Evolutionary conservation across 2,797 vertebrate species (phyloP).

Genomic region (Pygocentrus nattereri): DNA sequence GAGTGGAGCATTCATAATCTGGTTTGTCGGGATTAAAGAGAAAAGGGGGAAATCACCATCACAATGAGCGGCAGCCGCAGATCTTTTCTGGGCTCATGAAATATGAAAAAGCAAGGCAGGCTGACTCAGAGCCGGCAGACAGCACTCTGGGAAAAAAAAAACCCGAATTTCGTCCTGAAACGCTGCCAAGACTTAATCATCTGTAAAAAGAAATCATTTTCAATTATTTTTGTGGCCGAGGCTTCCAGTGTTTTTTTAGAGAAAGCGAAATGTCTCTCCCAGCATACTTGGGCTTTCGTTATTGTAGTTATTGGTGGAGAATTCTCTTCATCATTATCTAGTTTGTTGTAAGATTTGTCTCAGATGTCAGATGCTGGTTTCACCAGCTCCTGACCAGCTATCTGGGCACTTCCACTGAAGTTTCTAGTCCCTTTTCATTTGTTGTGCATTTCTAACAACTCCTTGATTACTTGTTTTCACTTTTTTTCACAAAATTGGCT

Average conservation of each 20-base stretch:
- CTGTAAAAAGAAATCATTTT: conserved; percentile 56
- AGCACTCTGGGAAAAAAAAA: conserved; percentile 5
- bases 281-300: background rate
- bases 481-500: no score
- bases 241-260: conserved; percentile 5
- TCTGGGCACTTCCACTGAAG: background rate
- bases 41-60: conserved; percentile 67
- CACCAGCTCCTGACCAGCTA: background rate
- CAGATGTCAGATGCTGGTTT: background rate
- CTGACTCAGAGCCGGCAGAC: conserved; percentile 46
- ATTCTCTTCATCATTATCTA: background rate
- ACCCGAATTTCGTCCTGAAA: conserved; percentile 53
- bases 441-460: no score
- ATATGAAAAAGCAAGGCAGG: conserved; percentile 58
- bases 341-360: background rate
- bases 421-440: no score
- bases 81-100: conserved; percentile 62
- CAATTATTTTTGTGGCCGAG: conserved; percentile 50
- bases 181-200: conserved; percentile 56
- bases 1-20: conserved; percentile 67
- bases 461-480: no score
- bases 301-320: background rate
- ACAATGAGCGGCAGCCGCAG: conserved; percentile 59
- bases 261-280: conserved; percentile 8
- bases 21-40: conserved; percentile 68